phyloP scores from a whole-genome alignment of 2,888 invertebrate species.

The Drosophila nr. perissopoda region DNA sequence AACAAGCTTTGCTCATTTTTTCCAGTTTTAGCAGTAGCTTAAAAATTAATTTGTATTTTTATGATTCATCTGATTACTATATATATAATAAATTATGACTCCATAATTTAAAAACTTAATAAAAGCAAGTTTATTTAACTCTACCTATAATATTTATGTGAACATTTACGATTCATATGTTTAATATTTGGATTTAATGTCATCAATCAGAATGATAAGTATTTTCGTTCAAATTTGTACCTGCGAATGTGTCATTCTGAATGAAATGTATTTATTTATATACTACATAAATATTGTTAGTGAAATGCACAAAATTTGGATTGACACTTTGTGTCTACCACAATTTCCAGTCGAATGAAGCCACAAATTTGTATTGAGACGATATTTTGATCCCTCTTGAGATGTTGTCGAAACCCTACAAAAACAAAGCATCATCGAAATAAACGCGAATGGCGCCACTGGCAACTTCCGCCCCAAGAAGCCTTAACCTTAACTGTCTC shows the following conservation, averaged over 20 bases:
- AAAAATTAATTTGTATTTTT: neutral
- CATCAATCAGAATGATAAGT: neutral
- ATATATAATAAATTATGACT: neutral
- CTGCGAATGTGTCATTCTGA: neutral
- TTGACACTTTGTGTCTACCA: slow-evolving; percentile 14
- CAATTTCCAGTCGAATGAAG: slow-evolving; percentile 18
- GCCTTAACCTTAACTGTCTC: slow-evolving; percentile 43
- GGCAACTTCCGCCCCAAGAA: slow-evolving; percentile 53
- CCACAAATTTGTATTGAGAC: slow-evolving; percentile 11
- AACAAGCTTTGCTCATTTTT: neutral
- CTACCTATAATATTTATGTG: neutral
- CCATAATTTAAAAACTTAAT: neutral
- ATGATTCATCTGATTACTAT: neutral
- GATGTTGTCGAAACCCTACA: slow-evolving; percentile 39
- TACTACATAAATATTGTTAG: neutral
- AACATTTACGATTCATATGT: neutral
- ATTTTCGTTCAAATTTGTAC: neutral
- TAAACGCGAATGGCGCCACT: slow-evolving; percentile 51
- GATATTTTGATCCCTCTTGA: slow-evolving; percentile 20
- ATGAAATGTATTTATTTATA: neutral
- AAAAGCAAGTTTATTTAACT: neutral
- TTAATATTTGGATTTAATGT: neutral
- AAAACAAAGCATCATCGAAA: slow-evolving; percentile 30
- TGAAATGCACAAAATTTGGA: slow-evolving; percentile 4
- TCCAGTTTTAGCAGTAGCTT: neutral